Evolutionary conservation across 2,113 vertebrate genomes (phyloP).

Genomic region (Oplegnathus fasciatus): DNA sequence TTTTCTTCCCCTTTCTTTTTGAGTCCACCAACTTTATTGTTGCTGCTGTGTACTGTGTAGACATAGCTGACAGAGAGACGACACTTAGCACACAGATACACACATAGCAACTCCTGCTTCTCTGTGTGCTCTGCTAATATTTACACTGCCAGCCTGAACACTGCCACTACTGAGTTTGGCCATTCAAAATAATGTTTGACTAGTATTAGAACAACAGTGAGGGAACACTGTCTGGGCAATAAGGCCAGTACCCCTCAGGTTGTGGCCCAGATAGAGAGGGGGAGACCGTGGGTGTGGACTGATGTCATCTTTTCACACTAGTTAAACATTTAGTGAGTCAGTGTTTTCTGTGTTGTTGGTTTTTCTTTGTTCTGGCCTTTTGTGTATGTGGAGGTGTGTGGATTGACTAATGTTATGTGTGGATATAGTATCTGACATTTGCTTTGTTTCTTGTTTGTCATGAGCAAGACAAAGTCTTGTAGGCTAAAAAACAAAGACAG

Average conservation of each 20-base stretch:
- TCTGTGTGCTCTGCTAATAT: constrained; percentile 95
- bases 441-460: constrained; percentile 32
- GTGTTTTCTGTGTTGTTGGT: constrained; percentile 40
- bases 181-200: constrained; percentile 90
- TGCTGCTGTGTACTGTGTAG: constrained; percentile 68
- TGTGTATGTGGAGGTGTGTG: constrained; percentile 45
- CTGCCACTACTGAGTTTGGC: constrained; percentile 90
- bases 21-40: constrained; percentile 76
- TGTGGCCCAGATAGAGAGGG: constrained; percentile 51
- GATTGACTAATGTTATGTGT: constrained; percentile 38
- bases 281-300: constrained; percentile 48
- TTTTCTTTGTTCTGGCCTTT: constrained; percentile 43
- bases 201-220: constrained; percentile 88
- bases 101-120: constrained; percentile 91
- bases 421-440: constrained; percentile 31
- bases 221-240: constrained; percentile 82
- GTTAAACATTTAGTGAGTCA: constrained; percentile 62
- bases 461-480: background rate
- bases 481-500: background rate
- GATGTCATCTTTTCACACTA: constrained; percentile 64
- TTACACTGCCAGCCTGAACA: constrained; percentile 90
- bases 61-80: constrained; percentile 79
- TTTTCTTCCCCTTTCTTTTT: constrained; percentile 58
- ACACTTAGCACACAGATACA: constrained; percentile 87
- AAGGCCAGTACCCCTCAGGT: constrained; percentile 77